Conservation (phyloP, 2,113 vertebrate species). For the Rostratula benghalensis region DNA sequence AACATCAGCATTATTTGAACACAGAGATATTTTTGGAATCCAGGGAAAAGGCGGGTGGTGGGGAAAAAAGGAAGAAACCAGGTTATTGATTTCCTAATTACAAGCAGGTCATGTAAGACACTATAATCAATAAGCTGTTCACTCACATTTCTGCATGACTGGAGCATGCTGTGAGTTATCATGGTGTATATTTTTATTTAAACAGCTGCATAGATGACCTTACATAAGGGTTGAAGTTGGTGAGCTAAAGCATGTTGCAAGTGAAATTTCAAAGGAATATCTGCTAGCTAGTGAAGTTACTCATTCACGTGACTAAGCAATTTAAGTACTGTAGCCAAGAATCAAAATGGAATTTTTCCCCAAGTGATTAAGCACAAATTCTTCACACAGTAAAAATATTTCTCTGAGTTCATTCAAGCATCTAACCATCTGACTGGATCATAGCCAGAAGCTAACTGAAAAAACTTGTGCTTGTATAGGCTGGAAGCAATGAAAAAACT, state of each 20-base stretch:
- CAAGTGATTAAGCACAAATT: conserved; percentile 21
- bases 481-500: not conserved
- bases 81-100: conserved; percentile 27
- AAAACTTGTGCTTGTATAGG: not conserved
- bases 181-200: conserved; percentile 2
- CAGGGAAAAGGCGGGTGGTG: not conserved
- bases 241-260: conserved; percentile 1
- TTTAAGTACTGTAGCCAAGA: conserved; percentile 31
- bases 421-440: conserved; percentile 25
- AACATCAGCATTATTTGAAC: not conserved
- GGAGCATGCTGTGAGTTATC: not conserved
- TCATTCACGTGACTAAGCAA: conserved; percentile 1
- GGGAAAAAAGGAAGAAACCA: not conserved
- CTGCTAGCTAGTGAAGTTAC: not conserved
- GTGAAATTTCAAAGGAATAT: conserved; percentile 6
- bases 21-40: not conserved
- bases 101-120: not conserved
- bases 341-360: not conserved
- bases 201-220: conserved; percentile 9
- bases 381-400: conserved; percentile 29
- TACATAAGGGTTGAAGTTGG: not conserved
- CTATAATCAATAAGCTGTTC: conserved; percentile 27
- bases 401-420: conserved; percentile 25
- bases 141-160: conserved; percentile 24
- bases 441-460: conserved; percentile 22